Percentiles rank a stretch among this genome's conserved stretches.
phyloP scores from a whole-genome alignment of 2,113 vertebrate species.

The Scomber japonicus region DNA sequence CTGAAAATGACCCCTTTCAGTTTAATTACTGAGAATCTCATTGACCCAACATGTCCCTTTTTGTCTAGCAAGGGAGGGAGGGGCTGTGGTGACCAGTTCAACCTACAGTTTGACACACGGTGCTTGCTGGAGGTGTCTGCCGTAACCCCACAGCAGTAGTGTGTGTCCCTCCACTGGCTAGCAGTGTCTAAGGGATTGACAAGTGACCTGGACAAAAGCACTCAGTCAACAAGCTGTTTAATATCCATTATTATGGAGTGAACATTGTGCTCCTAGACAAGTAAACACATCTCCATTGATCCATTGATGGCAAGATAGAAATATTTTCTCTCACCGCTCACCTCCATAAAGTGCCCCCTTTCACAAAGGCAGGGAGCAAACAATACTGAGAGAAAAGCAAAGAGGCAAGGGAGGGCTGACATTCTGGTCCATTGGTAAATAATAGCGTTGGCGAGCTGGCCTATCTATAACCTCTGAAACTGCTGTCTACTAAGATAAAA shows the following conservation, averaged over 20 bases:
- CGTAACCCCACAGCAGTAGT: conserved; percentile 68
- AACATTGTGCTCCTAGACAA: conserved; percentile 89
- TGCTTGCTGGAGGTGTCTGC: conserved; percentile 85
- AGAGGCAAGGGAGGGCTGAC: conserved; percentile 87
- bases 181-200: conserved; percentile 90
- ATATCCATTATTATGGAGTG: conserved; percentile 95
- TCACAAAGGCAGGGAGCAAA: conserved; percentile 93
- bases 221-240: conserved; percentile 94
- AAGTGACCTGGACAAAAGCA: conserved; percentile 91
- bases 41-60: conserved; percentile 59
- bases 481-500: conserved; percentile 93
- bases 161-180: conserved; percentile 85
- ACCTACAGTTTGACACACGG: conserved; percentile 78
- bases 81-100: conserved; percentile 73
- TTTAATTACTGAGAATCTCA: conserved; percentile 76
- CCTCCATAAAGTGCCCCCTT: conserved; percentile 90
- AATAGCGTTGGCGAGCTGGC: conserved; percentile 87
- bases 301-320: conserved; percentile 90
- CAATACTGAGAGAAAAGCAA: conserved; percentile 88
- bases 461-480: conserved; percentile 93
- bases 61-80: conserved; percentile 52
- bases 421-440: conserved; percentile 94
- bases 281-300: conserved; percentile 99
- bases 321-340: conserved; percentile 89
- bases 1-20: conserved; percentile 75